Evolutionary conservation across 2,797 vertebrate species (phyloP).

Genomic region (Microchirus variegatus): DNA sequence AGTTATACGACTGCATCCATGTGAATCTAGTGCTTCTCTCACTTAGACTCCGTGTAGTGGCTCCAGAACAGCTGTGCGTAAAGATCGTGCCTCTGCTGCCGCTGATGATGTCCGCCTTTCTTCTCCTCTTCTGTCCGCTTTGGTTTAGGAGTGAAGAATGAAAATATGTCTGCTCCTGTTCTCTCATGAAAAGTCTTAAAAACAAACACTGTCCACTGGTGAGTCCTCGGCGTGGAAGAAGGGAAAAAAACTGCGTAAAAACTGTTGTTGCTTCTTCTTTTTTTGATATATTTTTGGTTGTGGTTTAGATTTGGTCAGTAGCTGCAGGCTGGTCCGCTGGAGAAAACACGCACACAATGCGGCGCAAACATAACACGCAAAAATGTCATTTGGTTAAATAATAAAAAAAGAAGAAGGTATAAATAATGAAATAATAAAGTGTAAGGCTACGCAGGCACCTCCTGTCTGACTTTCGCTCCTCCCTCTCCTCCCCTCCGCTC

Average conservation of each 20-base stretch:
- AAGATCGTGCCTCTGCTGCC: slow-evolving; percentile 20
- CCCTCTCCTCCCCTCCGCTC: slow-evolving; percentile 63
- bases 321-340: slow-evolving; percentile 61
- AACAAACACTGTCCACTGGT: slow-evolving; percentile 43
- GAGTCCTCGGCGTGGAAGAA: slow-evolving; percentile 16
- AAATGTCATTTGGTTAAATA: slow-evolving; percentile 52
- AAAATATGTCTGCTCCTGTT: slow-evolving; percentile 33
- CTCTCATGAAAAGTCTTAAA: slow-evolving; percentile 61
- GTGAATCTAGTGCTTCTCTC: slow-evolving; percentile 44
- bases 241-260: slow-evolving; percentile 34
- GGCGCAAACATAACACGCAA: slow-evolving; percentile 42
- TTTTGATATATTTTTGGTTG: slow-evolving; percentile 69
- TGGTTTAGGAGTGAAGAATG: slow-evolving; percentile 61
- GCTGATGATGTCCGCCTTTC: background rate
- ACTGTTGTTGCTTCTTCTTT: slow-evolving; percentile 38
- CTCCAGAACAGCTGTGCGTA: slow-evolving; percentile 65
- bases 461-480: slow-evolving; percentile 72
- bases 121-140: slow-evolving; percentile 47
- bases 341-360: slow-evolving; percentile 50
- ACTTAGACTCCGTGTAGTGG: slow-evolving; percentile 44
- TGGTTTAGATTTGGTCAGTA: slow-evolving; percentile 72
- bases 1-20: slow-evolving; percentile 27
- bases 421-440: slow-evolving; percentile 72
- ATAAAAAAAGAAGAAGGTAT: slow-evolving; percentile 10
- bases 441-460: slow-evolving; percentile 70